phyloP scores from a whole-genome alignment of 2,888 invertebrate genomes.

The Carabus problematicus region DNA sequence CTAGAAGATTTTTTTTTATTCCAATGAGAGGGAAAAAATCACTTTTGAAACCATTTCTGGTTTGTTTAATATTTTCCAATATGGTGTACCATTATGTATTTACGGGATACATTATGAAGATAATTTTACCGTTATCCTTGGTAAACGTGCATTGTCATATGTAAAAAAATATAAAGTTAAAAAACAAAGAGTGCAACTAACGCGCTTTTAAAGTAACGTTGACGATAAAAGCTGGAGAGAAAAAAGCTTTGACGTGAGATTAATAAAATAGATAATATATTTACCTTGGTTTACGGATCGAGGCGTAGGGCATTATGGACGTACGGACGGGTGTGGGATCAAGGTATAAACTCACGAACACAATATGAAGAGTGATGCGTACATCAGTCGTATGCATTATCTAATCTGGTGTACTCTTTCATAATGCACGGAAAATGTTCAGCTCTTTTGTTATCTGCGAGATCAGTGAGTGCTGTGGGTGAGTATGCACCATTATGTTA shows the following conservation, averaged over 20 bases:
- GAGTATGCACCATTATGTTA: conserved; percentile 24
- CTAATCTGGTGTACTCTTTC: conserved; percentile 29
- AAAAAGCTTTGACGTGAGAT: background rate
- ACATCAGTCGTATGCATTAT: conserved; percentile 34
- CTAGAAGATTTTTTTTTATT: too few relatives aligned
- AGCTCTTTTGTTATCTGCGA: conserved; percentile 2
- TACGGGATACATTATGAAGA: too few relatives aligned
- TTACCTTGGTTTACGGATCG: conserved; percentile 3
- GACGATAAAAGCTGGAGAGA: background rate
- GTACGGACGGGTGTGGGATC: background rate
- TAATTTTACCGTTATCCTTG: too few relatives aligned
- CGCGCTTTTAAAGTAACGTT: background rate
- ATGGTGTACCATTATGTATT: too few relatives aligned
- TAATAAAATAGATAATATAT: conserved; percentile 26
- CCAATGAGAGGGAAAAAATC: too few relatives aligned
- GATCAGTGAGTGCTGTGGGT: conserved; percentile 19
- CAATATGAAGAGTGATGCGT: conserved; percentile 36
- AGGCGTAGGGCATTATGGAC: conserved; percentile 15
- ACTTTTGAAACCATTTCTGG: too few relatives aligned
- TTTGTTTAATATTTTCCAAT: too few relatives aligned
- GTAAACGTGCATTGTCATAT: too few relatives aligned
- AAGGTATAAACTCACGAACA: conserved; percentile 8
- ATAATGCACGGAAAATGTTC: conserved; percentile 26
- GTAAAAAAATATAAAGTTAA: too few relatives aligned
- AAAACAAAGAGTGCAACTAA: too few relatives aligned